phyloP scores from a whole-genome alignment of 2,888 invertebrate species.

The Actias luna region DNA sequence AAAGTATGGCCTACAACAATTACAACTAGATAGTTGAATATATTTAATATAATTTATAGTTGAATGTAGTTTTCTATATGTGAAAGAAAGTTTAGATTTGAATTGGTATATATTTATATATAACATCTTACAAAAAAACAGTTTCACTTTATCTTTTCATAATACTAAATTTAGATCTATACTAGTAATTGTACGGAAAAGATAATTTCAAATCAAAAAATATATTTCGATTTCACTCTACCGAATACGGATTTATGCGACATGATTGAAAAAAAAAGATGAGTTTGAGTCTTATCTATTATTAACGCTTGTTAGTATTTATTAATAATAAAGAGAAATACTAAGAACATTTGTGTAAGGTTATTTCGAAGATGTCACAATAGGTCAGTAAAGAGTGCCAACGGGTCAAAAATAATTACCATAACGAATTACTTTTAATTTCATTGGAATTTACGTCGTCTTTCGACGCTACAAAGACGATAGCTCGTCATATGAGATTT shows the following conservation, averaged over 20 bases:
- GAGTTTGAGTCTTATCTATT: neutral
- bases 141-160: neutral
- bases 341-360: conserved; percentile 19
- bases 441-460: neutral
- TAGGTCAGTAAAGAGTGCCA: conserved; percentile 7
- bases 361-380: conserved; percentile 9
- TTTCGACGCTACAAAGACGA: neutral
- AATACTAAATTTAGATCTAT: neutral
- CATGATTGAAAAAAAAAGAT: neutral
- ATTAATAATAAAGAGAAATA: neutral
- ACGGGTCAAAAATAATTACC: conserved; percentile 7
- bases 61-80: neutral
- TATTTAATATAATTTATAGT: too few relatives aligned
- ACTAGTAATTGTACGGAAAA: neutral
- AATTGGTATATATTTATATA: too few relatives aligned
- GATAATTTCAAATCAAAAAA: neutral
- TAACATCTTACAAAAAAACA: too few relatives aligned
- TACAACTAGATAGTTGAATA: too few relatives aligned
- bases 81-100: too few relatives aligned
- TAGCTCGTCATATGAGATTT: too few relatives aligned
- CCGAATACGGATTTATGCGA: too few relatives aligned
- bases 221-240: neutral
- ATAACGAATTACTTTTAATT: conserved; percentile 6
- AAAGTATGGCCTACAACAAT: too few relatives aligned
- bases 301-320: neutral